Conservation (phyloP, 2,797 vertebrate species). For the Crenuchus spilurus region DNA sequence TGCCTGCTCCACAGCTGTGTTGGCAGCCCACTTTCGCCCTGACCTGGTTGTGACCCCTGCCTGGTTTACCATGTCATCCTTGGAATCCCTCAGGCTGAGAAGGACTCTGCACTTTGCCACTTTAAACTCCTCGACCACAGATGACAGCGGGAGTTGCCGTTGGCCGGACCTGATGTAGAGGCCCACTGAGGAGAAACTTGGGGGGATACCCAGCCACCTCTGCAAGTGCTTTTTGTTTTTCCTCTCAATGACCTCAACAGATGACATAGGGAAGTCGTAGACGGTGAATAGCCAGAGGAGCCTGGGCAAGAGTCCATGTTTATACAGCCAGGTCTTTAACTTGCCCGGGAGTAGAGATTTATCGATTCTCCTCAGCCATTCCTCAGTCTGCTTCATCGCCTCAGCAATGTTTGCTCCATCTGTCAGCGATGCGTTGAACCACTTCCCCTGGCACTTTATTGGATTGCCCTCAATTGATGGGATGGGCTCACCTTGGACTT, state of each 20-base stretch:
- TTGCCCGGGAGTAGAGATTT: neutral
- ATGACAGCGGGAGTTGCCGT: neutral
- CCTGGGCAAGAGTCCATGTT: neutral
- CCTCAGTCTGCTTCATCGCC: neutral
- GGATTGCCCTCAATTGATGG: neutral
- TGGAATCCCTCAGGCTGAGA: too few species aligned
- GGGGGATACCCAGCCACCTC: neutral
- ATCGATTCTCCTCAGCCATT: neutral
- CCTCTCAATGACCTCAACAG: neutral
- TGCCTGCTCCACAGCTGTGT: too few species aligned
- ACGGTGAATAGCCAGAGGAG: neutral
- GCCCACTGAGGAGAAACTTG: slow-evolving; percentile 5
- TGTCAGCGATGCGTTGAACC: neutral
- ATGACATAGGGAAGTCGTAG: neutral
- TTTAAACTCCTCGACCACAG: slow-evolving; percentile 2
- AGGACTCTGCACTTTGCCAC: neutral
- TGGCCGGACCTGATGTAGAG: neutral
- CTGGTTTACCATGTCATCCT: too few species aligned
- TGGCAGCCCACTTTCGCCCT: too few species aligned
- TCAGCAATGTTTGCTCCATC: neutral
- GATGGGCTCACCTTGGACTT: neutral
- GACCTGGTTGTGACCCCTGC: too few species aligned
- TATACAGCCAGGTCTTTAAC: neutral
- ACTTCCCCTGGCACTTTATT: neutral
- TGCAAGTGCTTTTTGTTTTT: neutral